These are phyloP conservation scores for Apogon talboti DNA, from an alignment of 2,797 vertebrate genomes.

Conservation along the genomic window DNA sequence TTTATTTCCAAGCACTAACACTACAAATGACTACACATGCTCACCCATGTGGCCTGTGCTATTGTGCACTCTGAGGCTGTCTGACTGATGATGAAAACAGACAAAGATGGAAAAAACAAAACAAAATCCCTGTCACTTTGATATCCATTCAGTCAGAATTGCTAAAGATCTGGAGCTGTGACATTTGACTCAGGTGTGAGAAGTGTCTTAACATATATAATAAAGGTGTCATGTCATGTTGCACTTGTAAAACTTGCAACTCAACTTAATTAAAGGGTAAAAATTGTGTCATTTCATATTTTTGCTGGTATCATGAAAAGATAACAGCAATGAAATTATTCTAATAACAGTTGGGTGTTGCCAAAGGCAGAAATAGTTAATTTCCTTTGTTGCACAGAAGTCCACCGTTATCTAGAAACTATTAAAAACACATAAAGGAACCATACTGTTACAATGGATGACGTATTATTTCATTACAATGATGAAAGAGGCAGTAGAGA, in stretches of 20 bases:
- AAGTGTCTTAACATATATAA: no score
- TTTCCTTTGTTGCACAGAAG: slow-evolving; percentile 3
- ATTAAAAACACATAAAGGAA: slow-evolving; percentile 7
- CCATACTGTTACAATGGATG: not conserved
- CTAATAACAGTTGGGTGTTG: not conserved
- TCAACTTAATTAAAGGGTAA: not conserved
- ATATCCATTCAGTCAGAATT: not conserved
- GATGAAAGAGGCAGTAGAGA: slow-evolving; percentile 9
- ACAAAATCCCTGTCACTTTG: not conserved
- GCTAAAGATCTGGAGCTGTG: not conserved
- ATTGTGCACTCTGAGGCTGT: not conserved
- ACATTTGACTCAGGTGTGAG: no score
- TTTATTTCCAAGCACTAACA: not conserved
- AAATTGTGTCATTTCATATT: not conserved
- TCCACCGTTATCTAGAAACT: not conserved
- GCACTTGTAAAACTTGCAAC: no score
- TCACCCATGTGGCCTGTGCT: not conserved
- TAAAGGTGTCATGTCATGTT: no score
- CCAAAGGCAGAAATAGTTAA: not conserved
- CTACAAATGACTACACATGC: not conserved
- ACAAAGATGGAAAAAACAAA: not conserved
- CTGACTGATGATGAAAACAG: not conserved
- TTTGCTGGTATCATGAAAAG: not conserved
- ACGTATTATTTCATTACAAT: slow-evolving; percentile 19
- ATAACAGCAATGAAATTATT: slow-evolving; percentile 1